Base-by-base conservation (phyloP, 2,113 vertebrate genomes). In the Phalacrocorax pelagicus region DNA sequence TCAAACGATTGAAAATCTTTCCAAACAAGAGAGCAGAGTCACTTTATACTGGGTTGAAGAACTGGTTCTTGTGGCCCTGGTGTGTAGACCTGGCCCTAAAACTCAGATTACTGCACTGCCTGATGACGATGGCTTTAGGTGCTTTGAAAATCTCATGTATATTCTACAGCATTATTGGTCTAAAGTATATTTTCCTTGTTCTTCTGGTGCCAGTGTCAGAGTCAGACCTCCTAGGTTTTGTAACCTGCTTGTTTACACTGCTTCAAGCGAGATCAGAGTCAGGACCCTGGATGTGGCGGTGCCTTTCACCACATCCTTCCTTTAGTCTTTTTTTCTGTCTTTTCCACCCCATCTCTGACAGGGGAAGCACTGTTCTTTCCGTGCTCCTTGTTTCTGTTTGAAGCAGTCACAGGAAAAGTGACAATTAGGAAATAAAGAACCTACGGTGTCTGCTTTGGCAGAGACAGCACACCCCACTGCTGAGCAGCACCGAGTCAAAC, bases 351-450 rank as follows among this genome's bases (percentile, higher is more conserved):
- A 65, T 69, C 65, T 47, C 47, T 86, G 80, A 93, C 69, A 97
- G 96, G 75, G 79, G 29, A 93, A 90, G 82, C 85, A 86, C 92
- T 91, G 88, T 96, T 96, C 86, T 93, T 95, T 66, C 90, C 5
- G 0, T 15, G 51, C 63, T 90, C 29, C 92, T 94, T 71, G 67
- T 84, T 71, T 88, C 94, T 83, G 81, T 86, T 86, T 27, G 24
- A 90, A 93, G 80, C 90, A 86, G 79, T 24, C 79, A 86, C 21
- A 93, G 92, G 81, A 80, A 90, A 93, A 92, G 79, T 88, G 92
- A 93, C 94, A 96, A 96, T 93, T 78, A 88, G 90, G 95, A 96
- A 96, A 95, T 86, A 94, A 96, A 93, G 90, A 93, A 88, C 75
- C 51, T 73, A 88, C 79, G 90, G 96, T 83, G 77, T 94, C 90